Evolutionary conservation across 1,140 invertebrate species (phyloP).

Genomic region (Antheraea pernyi): DNA sequence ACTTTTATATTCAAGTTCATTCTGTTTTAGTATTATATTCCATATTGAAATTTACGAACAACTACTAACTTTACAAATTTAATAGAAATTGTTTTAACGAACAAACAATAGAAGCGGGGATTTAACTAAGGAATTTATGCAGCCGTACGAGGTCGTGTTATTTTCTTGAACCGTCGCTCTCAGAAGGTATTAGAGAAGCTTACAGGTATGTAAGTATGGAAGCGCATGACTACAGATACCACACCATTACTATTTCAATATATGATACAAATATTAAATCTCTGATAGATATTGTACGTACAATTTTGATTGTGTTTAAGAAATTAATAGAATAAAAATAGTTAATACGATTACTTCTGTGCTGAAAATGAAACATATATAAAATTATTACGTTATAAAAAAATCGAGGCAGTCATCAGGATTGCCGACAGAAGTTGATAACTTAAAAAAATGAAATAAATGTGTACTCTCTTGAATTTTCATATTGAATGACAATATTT

Average conservation of each 20-base stretch:
- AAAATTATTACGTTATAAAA: too few species aligned
- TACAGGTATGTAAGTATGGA: conserved; percentile 17
- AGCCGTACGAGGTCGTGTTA: conserved; percentile 13
- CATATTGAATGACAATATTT: too few species aligned
- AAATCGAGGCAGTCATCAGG: too few species aligned
- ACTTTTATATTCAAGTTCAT: not conserved
- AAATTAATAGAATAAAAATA: too few species aligned
- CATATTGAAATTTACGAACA: not conserved
- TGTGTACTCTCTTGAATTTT: too few species aligned
- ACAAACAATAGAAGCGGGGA: not conserved
- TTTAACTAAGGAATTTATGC: conserved; percentile 1
- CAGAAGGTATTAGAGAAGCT: conserved; percentile 20
- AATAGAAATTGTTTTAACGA: not conserved
- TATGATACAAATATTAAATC: not conserved
- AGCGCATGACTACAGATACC: conserved; percentile 8
- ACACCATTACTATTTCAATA: not conserved
- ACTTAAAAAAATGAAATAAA: too few species aligned
- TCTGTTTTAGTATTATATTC: not conserved
- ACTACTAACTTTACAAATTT: not conserved
- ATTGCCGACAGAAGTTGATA: too few species aligned
- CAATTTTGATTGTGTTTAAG: too few species aligned
- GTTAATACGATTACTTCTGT: too few species aligned
- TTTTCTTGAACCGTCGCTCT: conserved; percentile 17
- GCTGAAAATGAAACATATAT: too few species aligned
- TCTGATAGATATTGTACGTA: too few species aligned